Evolutionary conservation across 2,113 vertebrate genomes (phyloP).

Genomic region (Amphiprion ocellaris): DNA sequence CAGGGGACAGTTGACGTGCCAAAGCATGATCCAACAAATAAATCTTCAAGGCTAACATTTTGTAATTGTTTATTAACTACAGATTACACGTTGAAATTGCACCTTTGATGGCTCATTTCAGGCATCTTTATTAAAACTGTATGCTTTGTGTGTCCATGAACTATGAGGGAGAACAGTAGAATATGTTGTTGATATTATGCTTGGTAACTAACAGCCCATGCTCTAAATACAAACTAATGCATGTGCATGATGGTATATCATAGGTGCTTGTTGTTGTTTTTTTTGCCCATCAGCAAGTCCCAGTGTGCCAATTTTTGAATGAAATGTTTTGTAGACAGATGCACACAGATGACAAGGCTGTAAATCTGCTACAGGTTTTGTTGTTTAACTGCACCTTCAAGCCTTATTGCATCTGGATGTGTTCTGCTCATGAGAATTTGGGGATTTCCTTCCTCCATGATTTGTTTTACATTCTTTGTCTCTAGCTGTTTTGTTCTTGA

Average conservation of each 20-base stretch:
- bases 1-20: not conserved
- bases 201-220: not conserved
- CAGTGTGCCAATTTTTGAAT: too few relatives aligned
- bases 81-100: not conserved
- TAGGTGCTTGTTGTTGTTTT: too few relatives aligned
- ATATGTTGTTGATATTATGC: conserved; percentile 2
- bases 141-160: not conserved
- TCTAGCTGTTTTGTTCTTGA: too few relatives aligned
- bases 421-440: too few relatives aligned
- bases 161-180: not conserved
- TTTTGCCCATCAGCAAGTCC: too few relatives aligned
- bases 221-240: conserved; percentile 1
- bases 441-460: too few relatives aligned
- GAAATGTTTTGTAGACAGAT: too few relatives aligned
- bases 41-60: not conserved
- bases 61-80: not conserved
- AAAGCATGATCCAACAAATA: conserved; percentile 27
- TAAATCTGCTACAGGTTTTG: too few relatives aligned
- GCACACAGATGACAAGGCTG: too few relatives aligned
- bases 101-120: not conserved
- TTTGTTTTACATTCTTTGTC: too few relatives aligned
- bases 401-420: too few relatives aligned
- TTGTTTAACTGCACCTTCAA: too few relatives aligned
- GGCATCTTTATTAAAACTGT: conserved; percentile 1
- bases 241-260: not conserved